Evolutionary conservation across 2,113 vertebrate genomes (phyloP).

Genomic region (Rattus norvegicus): GRCr8 NC_086023.1:106653501-106654000

Average conservation of each 20-base stretch:
- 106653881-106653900: constrained; percentile 43
- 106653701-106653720: not conserved
- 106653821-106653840: not conserved
- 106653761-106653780: not conserved
- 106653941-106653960: not conserved
- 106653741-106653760: constrained; percentile 19
- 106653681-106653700: not conserved
- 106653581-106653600: not conserved
- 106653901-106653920: constrained; percentile 36
- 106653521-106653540: not conserved
- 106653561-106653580: not conserved
- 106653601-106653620: not conserved
- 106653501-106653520: not conserved
- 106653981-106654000: not conserved
- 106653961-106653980: not conserved
- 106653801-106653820: constrained; percentile 17
- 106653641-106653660: not conserved
- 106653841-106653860: not conserved
- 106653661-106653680: not conserved
- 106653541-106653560: too few species aligned
- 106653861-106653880: not conserved
- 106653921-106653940: constrained; percentile 37
- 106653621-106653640: not conserved
- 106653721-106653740: constrained; percentile 33
- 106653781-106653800: not conserved